Percentiles rank a stretch among this genome's conserved stretches.
Evolutionary conservation across 2,888 invertebrate species (phyloP).

Genomic region (Torymus auratus): DNA sequence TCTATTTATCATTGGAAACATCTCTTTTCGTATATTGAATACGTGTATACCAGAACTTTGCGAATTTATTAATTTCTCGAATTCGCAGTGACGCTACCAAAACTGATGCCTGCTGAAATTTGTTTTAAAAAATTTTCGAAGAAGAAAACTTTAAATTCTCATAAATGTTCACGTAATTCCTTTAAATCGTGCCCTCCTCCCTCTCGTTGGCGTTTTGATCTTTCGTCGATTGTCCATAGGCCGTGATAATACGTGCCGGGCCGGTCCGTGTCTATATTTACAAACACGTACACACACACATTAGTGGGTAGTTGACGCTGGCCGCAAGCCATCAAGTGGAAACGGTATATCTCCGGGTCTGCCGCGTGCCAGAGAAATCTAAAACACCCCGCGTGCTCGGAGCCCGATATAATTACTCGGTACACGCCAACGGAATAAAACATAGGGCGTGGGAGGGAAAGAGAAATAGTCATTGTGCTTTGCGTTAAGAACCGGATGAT

Average conservation of each 20-base stretch:
- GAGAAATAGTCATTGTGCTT: constrained; percentile 56
- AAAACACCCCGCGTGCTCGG: constrained; percentile 17
- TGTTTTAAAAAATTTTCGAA: no score
- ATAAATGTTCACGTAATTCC: no score
- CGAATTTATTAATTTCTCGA: no score
- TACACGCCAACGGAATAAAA: constrained; percentile 61
- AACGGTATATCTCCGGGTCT: constrained; percentile 51
- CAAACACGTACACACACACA: background rate
- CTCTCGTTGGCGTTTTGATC: constrained; percentile 14
- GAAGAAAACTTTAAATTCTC: no score
- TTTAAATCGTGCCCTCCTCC: constrained; percentile 19
- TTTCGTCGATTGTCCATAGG: constrained; percentile 44
- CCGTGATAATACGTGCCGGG: constrained; percentile 42
- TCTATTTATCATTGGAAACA: no score
- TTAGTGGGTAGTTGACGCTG: constrained; percentile 17
- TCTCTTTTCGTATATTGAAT: no score
- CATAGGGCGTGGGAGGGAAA: no score
- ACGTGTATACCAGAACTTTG: no score
- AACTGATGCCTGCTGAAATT: no score
- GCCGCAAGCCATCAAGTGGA: constrained; percentile 55
- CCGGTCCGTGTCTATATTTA: background rate
- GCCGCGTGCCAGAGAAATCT: constrained; percentile 4
- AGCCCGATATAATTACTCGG: constrained; percentile 63
- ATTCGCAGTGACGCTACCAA: no score
- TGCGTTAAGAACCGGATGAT: constrained; percentile 61